Evolutionary conservation across 2,113 vertebrate genomes (phyloP).

Genomic region (Neopipo cinnamomea): DNA sequence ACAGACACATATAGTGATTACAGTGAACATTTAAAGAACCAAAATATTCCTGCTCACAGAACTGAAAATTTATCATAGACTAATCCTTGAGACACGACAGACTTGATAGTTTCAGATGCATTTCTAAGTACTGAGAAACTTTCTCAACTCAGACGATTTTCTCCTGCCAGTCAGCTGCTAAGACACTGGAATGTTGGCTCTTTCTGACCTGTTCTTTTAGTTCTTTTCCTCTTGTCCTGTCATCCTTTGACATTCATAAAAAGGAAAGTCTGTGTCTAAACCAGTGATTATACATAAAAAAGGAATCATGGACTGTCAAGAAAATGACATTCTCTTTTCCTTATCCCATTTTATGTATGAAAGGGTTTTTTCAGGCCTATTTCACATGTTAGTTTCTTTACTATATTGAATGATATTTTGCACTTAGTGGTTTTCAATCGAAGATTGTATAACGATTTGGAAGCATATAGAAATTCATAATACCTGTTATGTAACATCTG

Average conservation of each 20-base stretch:
- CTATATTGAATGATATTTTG: background rate
- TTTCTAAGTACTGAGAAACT: background rate
- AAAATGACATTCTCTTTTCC: background rate
- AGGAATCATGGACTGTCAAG: background rate
- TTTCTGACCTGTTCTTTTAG: background rate
- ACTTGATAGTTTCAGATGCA: background rate
- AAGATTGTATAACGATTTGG: background rate
- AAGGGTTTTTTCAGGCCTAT: background rate
- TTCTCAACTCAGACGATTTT: background rate
- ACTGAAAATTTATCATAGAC: background rate
- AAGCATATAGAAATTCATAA: background rate
- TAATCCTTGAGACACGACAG: background rate
- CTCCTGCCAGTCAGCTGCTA: background rate
- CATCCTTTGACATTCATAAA: background rate
- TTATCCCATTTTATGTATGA: background rate
- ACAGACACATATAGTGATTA: background rate
- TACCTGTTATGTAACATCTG: background rate
- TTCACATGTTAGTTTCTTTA: background rate
- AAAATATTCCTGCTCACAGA: background rate
- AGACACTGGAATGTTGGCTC: background rate
- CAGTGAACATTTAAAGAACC: background rate
- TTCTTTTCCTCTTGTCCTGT: background rate
- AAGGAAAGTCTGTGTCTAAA: background rate
- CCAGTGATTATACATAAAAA: background rate
- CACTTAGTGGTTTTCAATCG: background rate